Evolutionary conservation across 2,113 vertebrate genomes (phyloP).

Genomic region (Tamias sibiricus): DNA sequence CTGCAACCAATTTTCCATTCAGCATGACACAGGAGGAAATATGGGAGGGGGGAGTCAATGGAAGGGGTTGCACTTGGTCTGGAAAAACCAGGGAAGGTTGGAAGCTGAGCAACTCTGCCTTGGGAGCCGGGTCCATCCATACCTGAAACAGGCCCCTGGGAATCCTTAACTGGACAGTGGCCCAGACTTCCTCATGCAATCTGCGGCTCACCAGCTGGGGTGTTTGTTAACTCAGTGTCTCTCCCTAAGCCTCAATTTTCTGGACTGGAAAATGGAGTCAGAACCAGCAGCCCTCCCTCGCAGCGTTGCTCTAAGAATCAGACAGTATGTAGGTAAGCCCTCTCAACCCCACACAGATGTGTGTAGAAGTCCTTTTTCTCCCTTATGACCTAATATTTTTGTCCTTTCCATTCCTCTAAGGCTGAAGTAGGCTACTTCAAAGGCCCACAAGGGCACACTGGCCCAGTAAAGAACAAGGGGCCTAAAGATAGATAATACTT

Average conservation of each 20-base stretch:
- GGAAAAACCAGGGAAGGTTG: neutral
- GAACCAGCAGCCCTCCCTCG: neutral
- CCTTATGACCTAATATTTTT: neutral
- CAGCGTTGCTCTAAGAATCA: neutral
- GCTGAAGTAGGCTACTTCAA: neutral
- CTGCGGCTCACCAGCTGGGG: neutral
- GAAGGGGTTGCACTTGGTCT: neutral
- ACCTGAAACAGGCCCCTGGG: neutral
- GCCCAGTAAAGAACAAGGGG: neutral
- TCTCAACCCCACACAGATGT: neutral
- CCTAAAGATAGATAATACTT: neutral
- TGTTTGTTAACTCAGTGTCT: neutral
- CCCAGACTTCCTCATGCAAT: neutral
- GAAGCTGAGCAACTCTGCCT: neutral
- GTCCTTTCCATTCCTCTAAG: neutral
- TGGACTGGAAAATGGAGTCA: conserved; percentile 48
- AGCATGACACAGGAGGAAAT: conserved; percentile 14
- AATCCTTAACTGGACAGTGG: neutral
- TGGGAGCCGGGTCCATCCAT: neutral
- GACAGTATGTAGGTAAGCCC: neutral
- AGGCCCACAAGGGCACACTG: neutral
- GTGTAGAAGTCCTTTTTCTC: neutral
- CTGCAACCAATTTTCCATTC: conserved; percentile 55
- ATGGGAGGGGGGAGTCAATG: fast-evolving
- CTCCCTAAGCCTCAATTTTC: conserved; percentile 14